These are phyloP conservation scores for Fragum whitleyi DNA, from an alignment of 2,888 invertebrate species.

Conservation along the genomic window DNA sequence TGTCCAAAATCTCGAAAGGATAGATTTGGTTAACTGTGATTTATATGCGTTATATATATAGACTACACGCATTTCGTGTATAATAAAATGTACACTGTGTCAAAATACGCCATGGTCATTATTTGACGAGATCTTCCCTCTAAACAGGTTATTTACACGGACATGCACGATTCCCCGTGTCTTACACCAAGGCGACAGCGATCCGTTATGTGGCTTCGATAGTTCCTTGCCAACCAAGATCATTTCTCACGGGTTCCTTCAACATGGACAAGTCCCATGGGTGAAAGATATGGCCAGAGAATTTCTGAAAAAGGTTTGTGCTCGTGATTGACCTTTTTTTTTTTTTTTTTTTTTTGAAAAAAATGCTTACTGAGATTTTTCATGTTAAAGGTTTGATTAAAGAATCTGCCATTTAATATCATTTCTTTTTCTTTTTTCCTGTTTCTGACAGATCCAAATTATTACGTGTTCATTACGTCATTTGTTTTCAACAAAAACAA, in stretches of 20 bases:
- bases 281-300: conserved; percentile 69
- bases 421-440: background rate
- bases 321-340: too few relatives aligned
- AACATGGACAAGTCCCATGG: conserved; percentile 72
- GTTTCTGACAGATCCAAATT: background rate
- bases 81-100: too few relatives aligned
- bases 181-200: conserved; percentile 18
- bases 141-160: conserved; percentile 47
- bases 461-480: too few relatives aligned
- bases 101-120: too few relatives aligned
- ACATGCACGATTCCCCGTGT: conserved; percentile 50
- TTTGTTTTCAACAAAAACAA: too few relatives aligned
- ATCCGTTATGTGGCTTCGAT: conserved; percentile 61
- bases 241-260: conserved; percentile 78
- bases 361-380: conserved; percentile 13
- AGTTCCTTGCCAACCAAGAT: conserved; percentile 66
- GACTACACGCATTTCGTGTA: too few relatives aligned
- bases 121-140: too few relatives aligned
- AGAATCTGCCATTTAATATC: background rate
- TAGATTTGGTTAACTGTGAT: too few relatives aligned
- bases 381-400: background rate
- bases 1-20: too few relatives aligned
- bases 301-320: conserved; percentile 69
- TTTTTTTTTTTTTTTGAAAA: too few relatives aligned
- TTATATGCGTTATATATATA: too few relatives aligned